Conservation (phyloP, 2,113 vertebrate species). For the Apteryx mantelli region DNA sequence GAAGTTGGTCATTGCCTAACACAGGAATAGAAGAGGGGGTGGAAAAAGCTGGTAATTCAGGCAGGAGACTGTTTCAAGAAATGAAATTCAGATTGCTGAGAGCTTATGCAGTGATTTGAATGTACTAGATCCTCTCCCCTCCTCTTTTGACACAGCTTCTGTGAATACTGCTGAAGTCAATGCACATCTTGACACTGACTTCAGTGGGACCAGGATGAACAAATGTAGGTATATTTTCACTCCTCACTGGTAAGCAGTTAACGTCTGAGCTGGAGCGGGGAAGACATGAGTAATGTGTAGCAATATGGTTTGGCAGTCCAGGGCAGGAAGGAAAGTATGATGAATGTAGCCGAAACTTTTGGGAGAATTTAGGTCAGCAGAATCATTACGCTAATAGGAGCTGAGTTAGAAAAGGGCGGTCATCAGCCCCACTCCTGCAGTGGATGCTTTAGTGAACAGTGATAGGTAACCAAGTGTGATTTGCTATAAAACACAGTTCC, state of each 20-base stretch:
- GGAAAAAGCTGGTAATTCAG: conserved; percentile 45
- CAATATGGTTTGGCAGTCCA: neutral
- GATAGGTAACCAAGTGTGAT: neutral
- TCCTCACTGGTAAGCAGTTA: neutral
- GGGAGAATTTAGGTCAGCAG: conserved; percentile 65
- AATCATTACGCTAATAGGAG: conserved; percentile 26
- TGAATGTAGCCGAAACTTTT: conserved; percentile 6
- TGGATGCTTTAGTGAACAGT: neutral
- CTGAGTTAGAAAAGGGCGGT: conserved; percentile 2
- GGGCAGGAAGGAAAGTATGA: neutral
- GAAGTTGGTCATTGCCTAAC: conserved; percentile 54
- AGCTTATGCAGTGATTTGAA: neutral
- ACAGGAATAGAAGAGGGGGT: neutral
- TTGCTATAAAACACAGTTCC: neutral
- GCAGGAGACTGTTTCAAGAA: neutral
- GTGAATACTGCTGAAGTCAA: neutral
- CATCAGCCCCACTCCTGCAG: neutral
- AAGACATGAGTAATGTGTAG: neutral
- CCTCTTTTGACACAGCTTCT: neutral
- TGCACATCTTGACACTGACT: neutral
- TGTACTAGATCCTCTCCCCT: neutral
- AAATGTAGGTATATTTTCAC: neutral
- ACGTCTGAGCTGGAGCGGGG: neutral
- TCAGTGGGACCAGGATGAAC: neutral
- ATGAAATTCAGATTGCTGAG: neutral